Base-by-base conservation (phyloP, 2,888 invertebrate genomes). In the Agrilus mali region DNA sequence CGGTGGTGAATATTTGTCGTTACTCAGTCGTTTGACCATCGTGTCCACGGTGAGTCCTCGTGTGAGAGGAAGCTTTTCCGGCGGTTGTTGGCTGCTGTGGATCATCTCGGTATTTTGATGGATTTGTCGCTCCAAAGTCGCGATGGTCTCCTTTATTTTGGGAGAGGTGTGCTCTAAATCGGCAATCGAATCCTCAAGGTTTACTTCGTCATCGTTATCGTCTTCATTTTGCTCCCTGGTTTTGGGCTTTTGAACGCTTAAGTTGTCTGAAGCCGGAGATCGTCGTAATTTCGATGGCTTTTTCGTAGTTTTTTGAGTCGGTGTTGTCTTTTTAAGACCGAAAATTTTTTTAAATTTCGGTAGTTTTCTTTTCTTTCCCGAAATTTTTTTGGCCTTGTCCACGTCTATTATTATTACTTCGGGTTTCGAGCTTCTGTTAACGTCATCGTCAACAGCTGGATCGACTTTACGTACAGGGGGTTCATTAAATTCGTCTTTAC, bases 11-110 rank as follows among this genome's bases (percentile, higher is more conserved):
- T 76, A 70, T 52, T 78, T 77, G 53, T 85, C 85, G 65, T 77
- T 78, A 48, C 79, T 84, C 46, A 87, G 64, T 50, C 84, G 75
- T 58, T 79, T 81, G 27, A 86, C 82, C 72, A 87, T 79, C 45
- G 78, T 79, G 62, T 82, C 79, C 22, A 87, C 85, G n/a, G 81
- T 77, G 37, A 78, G 71, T 22, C 82, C 82, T 63, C 79, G 76
- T 35, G 81, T 82, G 46, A 82, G 65, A 44, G 80, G 80, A 50
- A 77, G 72, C 54, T 80, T 80, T 48, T 79, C 78, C 20, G 74
- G 77, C 4, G 82, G 82, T 60, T 75, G 69, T 63, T 82, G 82
- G 54, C 82, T 82, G 56, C 82, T 81, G 61, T 82, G 82, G 59
- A 76, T 75, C 82, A 82, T 82, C 55, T 74, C 75, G 13, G 59